A percentile compares a stretch with the other conserved stretches of the same genome.
phyloP scores from a whole-genome alignment of 2,113 vertebrate genomes.

The Corythoichthys intestinalis region DNA sequence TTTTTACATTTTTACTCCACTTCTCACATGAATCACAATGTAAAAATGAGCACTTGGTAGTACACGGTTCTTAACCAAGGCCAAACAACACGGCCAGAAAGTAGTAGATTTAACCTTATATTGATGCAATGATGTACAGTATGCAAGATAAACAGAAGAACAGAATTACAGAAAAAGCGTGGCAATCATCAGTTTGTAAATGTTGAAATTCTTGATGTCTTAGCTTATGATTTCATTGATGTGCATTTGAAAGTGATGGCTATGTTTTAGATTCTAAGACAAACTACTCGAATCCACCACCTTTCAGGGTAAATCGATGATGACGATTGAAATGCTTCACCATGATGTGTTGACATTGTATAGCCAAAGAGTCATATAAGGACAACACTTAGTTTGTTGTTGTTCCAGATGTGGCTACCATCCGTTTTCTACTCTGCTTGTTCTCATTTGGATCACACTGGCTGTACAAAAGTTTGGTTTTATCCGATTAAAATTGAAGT shows the following conservation, averaged over 20 bases:
- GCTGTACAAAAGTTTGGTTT: too few species aligned
- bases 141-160: not conserved
- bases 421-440: too few species aligned
- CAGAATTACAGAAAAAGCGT: not conserved
- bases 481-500: too few species aligned
- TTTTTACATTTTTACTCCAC: not conserved
- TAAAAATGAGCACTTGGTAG: not conserved
- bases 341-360: too few species aligned
- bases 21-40: not conserved
- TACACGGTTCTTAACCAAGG: not conserved
- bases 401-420: too few species aligned
- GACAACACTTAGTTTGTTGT: too few species aligned
- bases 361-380: too few species aligned
- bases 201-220: not conserved
- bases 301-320: too few species aligned
- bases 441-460: too few species aligned
- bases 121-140: not conserved
- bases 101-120: not conserved
- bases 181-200: not conserved
- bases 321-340: too few species aligned
- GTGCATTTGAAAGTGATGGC: not conserved
- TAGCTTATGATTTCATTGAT: not conserved
- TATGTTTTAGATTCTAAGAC: too few species aligned
- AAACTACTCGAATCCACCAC: too few species aligned
- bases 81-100: not conserved